Base-by-base conservation (phyloP, 2,888 invertebrate species). In the Luperina nickerlii region DNA sequence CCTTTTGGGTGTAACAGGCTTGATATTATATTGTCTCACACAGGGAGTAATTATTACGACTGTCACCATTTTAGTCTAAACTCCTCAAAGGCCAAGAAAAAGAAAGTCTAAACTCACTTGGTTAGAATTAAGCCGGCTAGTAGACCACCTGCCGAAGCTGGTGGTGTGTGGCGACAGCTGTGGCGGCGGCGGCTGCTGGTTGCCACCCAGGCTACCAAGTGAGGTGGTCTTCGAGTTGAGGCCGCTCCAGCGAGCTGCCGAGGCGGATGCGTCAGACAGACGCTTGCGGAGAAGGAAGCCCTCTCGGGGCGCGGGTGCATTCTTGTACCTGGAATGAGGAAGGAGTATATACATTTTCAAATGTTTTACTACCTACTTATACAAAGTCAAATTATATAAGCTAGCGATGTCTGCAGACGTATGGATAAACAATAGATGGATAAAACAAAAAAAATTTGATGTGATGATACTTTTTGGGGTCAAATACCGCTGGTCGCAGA, bases 141-240 rank as follows among this genome's bases (percentile, higher is more conserved):
- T 98, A 70, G 98, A 98, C 98, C 98, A 98, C 82, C 98, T 95
- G 38, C 97, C 97, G 93, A 98, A 98, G 93, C 96, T 96, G 81
- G 97, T 96, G 78, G 96, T 96, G 87, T 96, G 96, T 0, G 96
- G 96, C 2, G 96, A 96, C n/a, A 96, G 94, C 81, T 96, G 96
- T 0, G 96, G 96, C 71, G 96, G 96, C 20, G 92, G 98, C 94
- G 93, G 98, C 97, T 98, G 98, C 95, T 90, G 98, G 89, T 91
- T 94, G 76, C 93, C 94, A 71, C 98, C 98, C 87, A 98, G 97
- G 91, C 98, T 98, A 93, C 98, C 98, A 81, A 99, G 97, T 70
- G 99, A 99, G 71, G 99, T 98, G 88, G 99, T 99, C 97, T 98
- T 99, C 89, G 98, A 98, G 94, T 98, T 98, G 91, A 98, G 97